phyloP scores from a whole-genome alignment of 2,888 invertebrate genomes.

The Zaprionus obscuricornis region DNA sequence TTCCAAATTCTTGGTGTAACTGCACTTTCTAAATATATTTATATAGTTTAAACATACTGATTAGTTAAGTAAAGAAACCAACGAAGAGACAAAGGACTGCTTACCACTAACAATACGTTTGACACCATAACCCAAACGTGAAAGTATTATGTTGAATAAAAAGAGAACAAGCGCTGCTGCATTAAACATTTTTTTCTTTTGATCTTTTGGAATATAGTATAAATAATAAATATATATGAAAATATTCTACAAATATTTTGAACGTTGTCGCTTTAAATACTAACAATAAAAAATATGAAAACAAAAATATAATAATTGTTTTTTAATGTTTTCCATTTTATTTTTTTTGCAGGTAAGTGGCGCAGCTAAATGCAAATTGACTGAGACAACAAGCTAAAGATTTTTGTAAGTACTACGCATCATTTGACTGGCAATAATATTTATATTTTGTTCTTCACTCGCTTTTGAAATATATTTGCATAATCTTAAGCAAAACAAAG shows the following conservation, averaged over 20 bases:
- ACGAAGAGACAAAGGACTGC: too few species aligned
- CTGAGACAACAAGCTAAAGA: background rate
- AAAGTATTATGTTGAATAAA: conserved; percentile 12
- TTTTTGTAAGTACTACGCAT: conserved; percentile 29
- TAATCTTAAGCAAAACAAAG: conserved; percentile 39
- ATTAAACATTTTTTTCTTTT: conserved; percentile 7
- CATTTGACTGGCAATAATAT: conserved; percentile 15
- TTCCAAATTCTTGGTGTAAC: background rate
- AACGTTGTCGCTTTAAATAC: too few species aligned
- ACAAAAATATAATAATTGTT: too few species aligned
- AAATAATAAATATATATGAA: too few species aligned
- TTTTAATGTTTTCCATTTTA: conserved; percentile 6
- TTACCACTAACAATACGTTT: conserved; percentile 10
- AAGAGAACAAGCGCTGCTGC: background rate
- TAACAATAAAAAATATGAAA: too few species aligned
- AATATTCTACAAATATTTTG: too few species aligned
- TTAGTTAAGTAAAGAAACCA: too few species aligned
- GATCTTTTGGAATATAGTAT: background rate
- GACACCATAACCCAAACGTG: background rate
- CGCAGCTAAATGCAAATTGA: conserved; percentile 36
- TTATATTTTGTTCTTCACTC: background rate
- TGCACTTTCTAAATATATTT: background rate
- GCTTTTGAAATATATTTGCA: conserved; percentile 36
- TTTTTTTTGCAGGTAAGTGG: conserved; percentile 61
- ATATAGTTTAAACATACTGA: too few species aligned